Evolutionary conservation across 2,113 vertebrate species (phyloP).

Genomic region (Nerophis ophidion): DNA sequence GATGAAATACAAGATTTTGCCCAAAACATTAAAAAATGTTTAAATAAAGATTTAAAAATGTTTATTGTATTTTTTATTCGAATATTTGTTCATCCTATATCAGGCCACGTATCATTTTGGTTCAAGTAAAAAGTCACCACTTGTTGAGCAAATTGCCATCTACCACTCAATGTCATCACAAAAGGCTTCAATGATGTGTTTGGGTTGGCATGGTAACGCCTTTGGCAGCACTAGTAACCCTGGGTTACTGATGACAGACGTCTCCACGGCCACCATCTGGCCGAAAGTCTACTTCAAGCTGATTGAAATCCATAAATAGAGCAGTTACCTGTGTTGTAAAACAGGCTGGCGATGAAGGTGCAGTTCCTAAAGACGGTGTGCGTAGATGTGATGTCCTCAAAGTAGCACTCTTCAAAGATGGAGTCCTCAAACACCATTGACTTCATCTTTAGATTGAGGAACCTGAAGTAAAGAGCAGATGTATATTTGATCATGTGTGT

Average conservation of each 20-base stretch:
- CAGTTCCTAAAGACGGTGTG: constrained; percentile 97
- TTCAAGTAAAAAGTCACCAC: too few relatives aligned
- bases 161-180: not conserved
- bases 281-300: not conserved
- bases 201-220: constrained; percentile 20
- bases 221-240: constrained; percentile 17
- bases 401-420: constrained; percentile 93
- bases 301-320: not conserved
- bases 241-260: constrained; percentile 24
- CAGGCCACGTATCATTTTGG: too few relatives aligned
- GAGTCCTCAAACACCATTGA: constrained; percentile 93
- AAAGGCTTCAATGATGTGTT: constrained; percentile 19
- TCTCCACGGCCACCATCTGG: constrained; percentile 17
- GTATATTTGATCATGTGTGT: not conserved
- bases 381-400: constrained; percentile 93
- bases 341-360: constrained; percentile 87
- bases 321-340: constrained; percentile 90
- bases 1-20: too few relatives aligned
- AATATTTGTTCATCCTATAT: too few relatives aligned
- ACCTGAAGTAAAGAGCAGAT: constrained; percentile 66
- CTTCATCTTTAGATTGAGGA: constrained; percentile 92
- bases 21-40: too few relatives aligned
- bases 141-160: too few relatives aligned
- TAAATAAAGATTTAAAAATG: too few relatives aligned
- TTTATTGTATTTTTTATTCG: too few relatives aligned